A percentile compares a stretch with the other conserved stretches of the same genome.
These are phyloP conservation scores for Eubucco bourcierii DNA, from an alignment of 2,113 vertebrate species.

Conservation along the genomic window DNA sequence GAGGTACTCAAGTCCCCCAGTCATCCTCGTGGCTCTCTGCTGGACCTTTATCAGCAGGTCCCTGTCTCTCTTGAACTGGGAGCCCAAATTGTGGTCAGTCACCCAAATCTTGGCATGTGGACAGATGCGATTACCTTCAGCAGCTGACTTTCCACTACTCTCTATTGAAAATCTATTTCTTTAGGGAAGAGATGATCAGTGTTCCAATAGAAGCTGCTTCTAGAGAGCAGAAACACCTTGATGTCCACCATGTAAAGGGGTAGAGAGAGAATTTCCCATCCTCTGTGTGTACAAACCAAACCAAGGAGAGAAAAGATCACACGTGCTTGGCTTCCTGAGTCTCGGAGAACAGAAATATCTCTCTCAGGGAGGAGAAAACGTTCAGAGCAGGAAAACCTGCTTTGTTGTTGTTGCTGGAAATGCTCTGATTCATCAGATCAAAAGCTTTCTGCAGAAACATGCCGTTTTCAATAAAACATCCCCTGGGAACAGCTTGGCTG, in stretches of 20 bases:
- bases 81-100: not conserved
- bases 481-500: not conserved
- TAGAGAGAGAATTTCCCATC: not conserved
- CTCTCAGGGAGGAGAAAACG: not conserved
- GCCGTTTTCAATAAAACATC: not conserved
- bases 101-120: not conserved
- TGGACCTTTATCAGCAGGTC: too few species aligned
- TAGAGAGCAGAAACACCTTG: not conserved
- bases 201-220: not conserved
- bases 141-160: not conserved
- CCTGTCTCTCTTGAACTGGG: too few species aligned
- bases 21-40: too few species aligned
- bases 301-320: not conserved
- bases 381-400: constrained; percentile 7
- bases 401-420: constrained; percentile 38
- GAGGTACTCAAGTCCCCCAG: too few species aligned
- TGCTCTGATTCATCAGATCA: constrained; percentile 27
- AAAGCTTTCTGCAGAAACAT: constrained; percentile 35
- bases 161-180: not conserved
- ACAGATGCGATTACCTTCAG: not conserved
- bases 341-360: not conserved
- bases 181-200: not conserved
- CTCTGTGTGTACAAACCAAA: not conserved
- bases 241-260: not conserved
- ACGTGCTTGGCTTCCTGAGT: not conserved